These are phyloP conservation scores for Carterocephalus palaemon DNA, from an alignment of 2,888 invertebrate genomes.

Conservation along the genomic window DNA sequence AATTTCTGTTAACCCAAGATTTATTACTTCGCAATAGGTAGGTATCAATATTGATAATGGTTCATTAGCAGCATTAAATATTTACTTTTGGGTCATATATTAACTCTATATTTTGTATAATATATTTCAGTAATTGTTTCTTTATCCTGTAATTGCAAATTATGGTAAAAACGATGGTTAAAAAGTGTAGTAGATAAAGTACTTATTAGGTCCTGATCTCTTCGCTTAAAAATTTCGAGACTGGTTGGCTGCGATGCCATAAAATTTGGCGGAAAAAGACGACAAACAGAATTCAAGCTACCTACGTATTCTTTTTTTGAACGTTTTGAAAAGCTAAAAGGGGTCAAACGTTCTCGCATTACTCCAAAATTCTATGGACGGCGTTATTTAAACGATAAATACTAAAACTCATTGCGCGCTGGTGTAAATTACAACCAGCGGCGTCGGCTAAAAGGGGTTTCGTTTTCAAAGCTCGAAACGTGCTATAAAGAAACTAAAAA, in stretches of 20 bases:
- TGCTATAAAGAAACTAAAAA: slow-evolving; percentile 52
- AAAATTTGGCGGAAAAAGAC: slow-evolving; percentile 26
- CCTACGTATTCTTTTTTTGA: slow-evolving; percentile 7
- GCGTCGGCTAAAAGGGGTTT: slow-evolving; percentile 58
- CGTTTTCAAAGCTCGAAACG: slow-evolving; percentile 69
- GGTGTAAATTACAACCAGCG: slow-evolving; percentile 70
- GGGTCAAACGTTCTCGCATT: slow-evolving; percentile 35
- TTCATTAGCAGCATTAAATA: no score
- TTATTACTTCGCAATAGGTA: no score
- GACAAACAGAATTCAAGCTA: slow-evolving; percentile 31
- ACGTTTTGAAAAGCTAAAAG: slow-evolving; percentile 24
- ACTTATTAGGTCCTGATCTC: no score
- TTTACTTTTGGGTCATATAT: no score
- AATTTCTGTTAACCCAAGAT: no score
- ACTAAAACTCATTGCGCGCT: slow-evolving; percentile 46
- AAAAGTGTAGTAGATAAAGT: no score
- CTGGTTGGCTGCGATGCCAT: slow-evolving; percentile 2
- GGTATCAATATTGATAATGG: no score
- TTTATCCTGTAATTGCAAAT: no score
- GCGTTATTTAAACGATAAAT: slow-evolving; percentile 40
- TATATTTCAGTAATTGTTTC: no score
- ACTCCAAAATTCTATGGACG: slow-evolving; percentile 36
- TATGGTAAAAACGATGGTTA: no score
- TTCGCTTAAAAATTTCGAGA: slow-evolving; percentile 1
- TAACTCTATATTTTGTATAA: no score